phyloP scores from a whole-genome alignment of 2,113 vertebrate species.

The Chaetops frenatus region DNA sequence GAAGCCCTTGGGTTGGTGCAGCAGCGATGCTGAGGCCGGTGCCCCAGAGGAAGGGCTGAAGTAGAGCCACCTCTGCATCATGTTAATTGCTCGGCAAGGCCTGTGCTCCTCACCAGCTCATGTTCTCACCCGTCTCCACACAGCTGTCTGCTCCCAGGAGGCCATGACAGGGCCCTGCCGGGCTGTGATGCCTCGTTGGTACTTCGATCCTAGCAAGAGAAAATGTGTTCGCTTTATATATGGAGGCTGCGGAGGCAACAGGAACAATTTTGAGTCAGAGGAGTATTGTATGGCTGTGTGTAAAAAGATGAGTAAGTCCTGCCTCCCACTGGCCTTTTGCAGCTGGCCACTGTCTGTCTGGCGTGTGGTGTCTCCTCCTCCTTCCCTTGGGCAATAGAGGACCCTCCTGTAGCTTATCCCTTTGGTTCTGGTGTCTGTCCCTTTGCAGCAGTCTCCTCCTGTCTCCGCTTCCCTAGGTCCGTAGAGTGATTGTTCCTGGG shows the following conservation, averaged over 20 bases:
- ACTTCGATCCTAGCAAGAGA: conserved; percentile 89
- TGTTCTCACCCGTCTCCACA: conserved; percentile 75
- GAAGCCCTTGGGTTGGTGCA: neutral
- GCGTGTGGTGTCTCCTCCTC: conserved; percentile 57
- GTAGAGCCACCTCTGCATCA: neutral
- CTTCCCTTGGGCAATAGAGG: conserved; percentile 46
- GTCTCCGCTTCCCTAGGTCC: conserved; percentile 32
- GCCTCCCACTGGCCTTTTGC: conserved; percentile 58
- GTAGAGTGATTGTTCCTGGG: neutral
- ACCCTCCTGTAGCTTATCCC: conserved; percentile 35
- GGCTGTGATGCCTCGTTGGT: conserved; percentile 93
- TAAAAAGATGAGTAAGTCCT: conserved; percentile 93
- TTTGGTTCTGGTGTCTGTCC: conserved; percentile 51
- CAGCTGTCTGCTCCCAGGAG: conserved; percentile 95
- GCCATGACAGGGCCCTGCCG: conserved; percentile 93
- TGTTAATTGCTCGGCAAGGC: neutral
- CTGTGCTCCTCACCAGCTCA: conserved; percentile 60
- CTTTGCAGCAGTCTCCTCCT: conserved; percentile 9
- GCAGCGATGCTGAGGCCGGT: neutral
- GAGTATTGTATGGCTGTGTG: conserved; percentile 97
- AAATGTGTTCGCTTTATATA: conserved; percentile 94
- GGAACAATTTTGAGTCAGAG: conserved; percentile 99
- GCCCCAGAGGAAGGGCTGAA: neutral
- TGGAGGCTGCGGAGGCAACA: conserved; percentile 97
- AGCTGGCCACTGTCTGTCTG: conserved; percentile 67